Conservation (phyloP, 2,888 invertebrate genomes). For the Argyra leucocephala region DNA sequence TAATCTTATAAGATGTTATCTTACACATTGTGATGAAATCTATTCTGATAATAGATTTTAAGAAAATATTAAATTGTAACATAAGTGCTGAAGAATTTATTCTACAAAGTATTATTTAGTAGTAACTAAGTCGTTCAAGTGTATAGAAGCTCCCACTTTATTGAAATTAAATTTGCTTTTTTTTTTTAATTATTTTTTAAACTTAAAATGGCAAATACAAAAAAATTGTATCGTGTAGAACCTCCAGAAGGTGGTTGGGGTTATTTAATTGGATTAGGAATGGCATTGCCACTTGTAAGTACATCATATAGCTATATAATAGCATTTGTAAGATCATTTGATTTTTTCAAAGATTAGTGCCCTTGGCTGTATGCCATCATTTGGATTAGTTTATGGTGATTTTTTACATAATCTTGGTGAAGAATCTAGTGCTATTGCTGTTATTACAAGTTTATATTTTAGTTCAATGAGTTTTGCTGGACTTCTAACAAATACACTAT, state of each 20-base stretch:
- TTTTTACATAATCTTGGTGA: slow-evolving; percentile 57
- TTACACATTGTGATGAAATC: too few relatives aligned
- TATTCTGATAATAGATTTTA: too few relatives aligned
- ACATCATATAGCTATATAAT: slow-evolving; percentile 7
- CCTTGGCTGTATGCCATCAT: slow-evolving; percentile 58
- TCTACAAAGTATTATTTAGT: too few relatives aligned
- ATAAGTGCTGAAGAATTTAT: too few relatives aligned
- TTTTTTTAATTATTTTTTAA: too few relatives aligned
- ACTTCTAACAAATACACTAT: slow-evolving; percentile 55
- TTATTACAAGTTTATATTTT: slow-evolving; percentile 59
- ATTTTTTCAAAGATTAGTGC: slow-evolving; percentile 50
- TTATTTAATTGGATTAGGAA: slow-evolving; percentile 62
- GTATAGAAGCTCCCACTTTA: too few relatives aligned
- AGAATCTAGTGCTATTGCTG: slow-evolving; percentile 59
- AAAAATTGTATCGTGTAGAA: slow-evolving; percentile 24
- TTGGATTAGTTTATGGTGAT: slow-evolving; percentile 60
- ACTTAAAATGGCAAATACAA: neutral
- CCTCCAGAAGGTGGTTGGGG: slow-evolving; percentile 76
- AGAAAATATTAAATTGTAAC: too few relatives aligned
- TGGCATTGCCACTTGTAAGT: slow-evolving; percentile 67
- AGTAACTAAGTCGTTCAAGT: too few relatives aligned
- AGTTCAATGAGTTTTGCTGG: slow-evolving; percentile 48
- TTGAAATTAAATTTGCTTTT: too few relatives aligned
- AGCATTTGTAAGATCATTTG: neutral
- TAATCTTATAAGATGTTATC: too few relatives aligned